These are phyloP conservation scores for Muscina levida DNA, from an alignment of 2,888 invertebrate genomes.

Conservation along the genomic window DNA sequence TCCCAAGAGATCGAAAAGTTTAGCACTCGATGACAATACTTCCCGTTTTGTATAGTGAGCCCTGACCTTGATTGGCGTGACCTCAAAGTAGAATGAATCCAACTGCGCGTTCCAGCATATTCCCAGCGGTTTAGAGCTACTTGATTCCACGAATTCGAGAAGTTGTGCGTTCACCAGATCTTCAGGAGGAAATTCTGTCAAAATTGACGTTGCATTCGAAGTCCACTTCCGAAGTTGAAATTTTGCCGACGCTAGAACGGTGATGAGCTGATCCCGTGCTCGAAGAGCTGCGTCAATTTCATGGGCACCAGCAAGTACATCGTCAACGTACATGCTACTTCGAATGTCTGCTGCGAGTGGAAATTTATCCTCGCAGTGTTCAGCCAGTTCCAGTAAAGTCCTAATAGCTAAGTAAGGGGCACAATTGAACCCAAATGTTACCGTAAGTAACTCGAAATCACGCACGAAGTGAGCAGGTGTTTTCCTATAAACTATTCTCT, in stretches of 20 bases:
- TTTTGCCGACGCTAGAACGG: constrained; percentile 1
- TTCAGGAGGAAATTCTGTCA: not conserved
- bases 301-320: not conserved
- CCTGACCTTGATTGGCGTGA: too few species aligned
- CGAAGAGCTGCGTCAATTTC: not conserved
- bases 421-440: too few species aligned
- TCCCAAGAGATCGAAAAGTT: constrained; percentile 59
- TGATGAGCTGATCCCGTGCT: constrained; percentile 3
- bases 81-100: not conserved
- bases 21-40: constrained; percentile 51
- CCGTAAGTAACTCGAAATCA: too few species aligned
- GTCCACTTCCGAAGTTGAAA: constrained; percentile 33
- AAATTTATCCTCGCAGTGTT: too few species aligned
- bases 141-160: not conserved
- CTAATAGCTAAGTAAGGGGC: too few species aligned
- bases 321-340: not conserved
- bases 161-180: not conserved
- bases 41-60: too few species aligned
- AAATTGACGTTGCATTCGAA: not conserved
- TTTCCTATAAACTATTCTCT: too few species aligned
- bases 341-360: too few species aligned
- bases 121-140: not conserved
- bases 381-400: too few species aligned
- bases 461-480: too few species aligned
- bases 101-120: not conserved